Conservation (phyloP, 2,797 vertebrate species). For the Enteromius radiatus region DNA sequence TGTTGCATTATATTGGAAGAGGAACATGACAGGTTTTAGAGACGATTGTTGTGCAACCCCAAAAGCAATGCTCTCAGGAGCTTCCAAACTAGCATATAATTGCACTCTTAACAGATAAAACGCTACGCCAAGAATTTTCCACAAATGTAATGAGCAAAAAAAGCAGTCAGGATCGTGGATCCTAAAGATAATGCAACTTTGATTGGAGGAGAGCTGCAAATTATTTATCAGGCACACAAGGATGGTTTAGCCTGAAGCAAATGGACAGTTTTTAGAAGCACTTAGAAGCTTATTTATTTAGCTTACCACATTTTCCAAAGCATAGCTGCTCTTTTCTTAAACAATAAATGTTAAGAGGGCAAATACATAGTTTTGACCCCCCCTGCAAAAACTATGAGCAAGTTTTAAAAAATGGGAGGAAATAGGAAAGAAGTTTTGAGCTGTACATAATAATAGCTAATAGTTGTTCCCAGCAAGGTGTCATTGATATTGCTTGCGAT, state of each 20-base stretch:
- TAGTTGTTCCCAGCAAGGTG: not conserved
- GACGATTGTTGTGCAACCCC: not conserved
- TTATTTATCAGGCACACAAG: not conserved
- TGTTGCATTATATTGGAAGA: not conserved
- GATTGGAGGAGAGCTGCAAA: not conserved
- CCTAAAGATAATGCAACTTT: not conserved
- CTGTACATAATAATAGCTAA: constrained; percentile 7
- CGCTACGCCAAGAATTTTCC: constrained; percentile 2
- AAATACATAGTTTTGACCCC: constrained; percentile 1
- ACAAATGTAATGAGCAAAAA: constrained; percentile 1
- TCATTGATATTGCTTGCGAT: constrained; percentile 12
- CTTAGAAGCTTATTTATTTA: not conserved
- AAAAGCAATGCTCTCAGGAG: constrained; percentile 23
- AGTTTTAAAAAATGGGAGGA: too few relatives aligned
- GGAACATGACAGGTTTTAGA: constrained; percentile 11
- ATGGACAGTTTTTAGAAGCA: not conserved
- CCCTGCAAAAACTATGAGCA: not conserved
- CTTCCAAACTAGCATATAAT: constrained; percentile 17
- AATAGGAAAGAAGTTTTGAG: not conserved
- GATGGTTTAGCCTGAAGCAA: not conserved
- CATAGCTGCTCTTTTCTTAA: not conserved
- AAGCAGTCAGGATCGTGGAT: not conserved
- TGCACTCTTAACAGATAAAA: constrained; percentile 12
- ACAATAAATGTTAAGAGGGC: not conserved
- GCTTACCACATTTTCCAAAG: not conserved